Percentiles rank a stretch among this genome's conserved stretches.
Evolutionary conservation across 2,113 vertebrate genomes (phyloP).

Genomic region (Drymodes brunneopygia): DNA sequence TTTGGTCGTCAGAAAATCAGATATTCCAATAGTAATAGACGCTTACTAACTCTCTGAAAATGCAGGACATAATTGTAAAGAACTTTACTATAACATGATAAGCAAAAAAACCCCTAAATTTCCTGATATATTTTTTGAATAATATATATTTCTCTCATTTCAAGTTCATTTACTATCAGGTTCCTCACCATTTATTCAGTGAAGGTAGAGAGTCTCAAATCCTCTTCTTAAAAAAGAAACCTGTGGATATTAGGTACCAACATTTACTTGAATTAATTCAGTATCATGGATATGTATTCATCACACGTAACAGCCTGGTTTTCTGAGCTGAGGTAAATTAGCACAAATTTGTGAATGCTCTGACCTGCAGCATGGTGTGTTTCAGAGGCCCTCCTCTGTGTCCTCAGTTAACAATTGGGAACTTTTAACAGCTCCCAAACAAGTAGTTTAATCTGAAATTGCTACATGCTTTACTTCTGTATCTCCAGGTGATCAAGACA

Average conservation of each 20-base stretch:
- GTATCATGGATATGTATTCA: neutral
- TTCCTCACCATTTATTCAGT: neutral
- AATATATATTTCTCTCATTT: neutral
- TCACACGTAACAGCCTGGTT: neutral
- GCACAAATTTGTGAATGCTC: neutral
- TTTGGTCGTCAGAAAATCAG: neutral
- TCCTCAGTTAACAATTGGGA: neutral
- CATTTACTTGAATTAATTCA: neutral
- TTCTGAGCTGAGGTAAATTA: neutral
- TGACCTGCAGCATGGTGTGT: neutral
- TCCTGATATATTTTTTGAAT: neutral
- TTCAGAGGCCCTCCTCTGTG: neutral
- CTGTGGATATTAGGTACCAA: neutral
- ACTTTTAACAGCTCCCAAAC: neutral
- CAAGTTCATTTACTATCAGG: neutral
- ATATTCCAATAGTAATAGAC: neutral
- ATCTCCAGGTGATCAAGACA: neutral
- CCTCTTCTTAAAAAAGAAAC: neutral
- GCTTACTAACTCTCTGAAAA: neutral
- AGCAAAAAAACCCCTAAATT: neutral
- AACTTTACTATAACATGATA: neutral
- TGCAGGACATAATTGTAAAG: neutral
- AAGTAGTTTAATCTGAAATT: neutral
- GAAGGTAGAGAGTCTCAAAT: neutral
- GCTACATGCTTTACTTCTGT: neutral